These are phyloP conservation scores for Felis chaus DNA, from an alignment of 2,113 vertebrate species.

Conservation along the genomic window DNA sequence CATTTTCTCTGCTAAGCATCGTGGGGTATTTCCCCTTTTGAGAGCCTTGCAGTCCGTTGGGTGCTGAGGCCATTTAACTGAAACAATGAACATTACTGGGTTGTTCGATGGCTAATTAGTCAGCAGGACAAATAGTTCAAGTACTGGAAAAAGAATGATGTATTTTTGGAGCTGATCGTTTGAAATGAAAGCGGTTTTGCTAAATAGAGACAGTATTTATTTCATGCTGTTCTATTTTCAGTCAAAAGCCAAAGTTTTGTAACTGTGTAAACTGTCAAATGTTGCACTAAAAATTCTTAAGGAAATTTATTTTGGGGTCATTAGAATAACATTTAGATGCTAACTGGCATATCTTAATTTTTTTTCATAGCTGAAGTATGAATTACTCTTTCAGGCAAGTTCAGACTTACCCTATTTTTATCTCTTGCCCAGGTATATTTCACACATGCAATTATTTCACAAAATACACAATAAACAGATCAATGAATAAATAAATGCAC, in stretches of 20 bases:
- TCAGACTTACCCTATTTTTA: conserved; percentile 10
- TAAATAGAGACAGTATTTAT: neutral
- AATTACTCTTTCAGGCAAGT: conserved; percentile 10
- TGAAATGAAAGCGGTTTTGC: conserved; percentile 17
- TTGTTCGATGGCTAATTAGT: neutral
- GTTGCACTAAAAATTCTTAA: neutral
- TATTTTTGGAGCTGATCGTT: neutral
- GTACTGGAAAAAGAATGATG: neutral
- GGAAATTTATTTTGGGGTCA: neutral
- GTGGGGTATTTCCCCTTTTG: neutral
- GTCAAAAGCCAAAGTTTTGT: neutral
- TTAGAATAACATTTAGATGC: neutral
- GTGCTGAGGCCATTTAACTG: neutral
- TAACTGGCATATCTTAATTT: neutral
- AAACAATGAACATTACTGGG: neutral
- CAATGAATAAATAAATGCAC: neutral
- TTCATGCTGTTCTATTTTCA: neutral
- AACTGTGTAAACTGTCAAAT: neutral
- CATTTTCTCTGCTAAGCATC: neutral
- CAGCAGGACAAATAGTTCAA: neutral
- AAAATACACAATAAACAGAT: neutral
- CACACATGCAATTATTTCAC: neutral
- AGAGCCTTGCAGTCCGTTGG: neutral
- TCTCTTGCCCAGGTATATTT: neutral
- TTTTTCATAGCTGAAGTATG: neutral